Percentiles rank a stretch among this genome's conserved stretches.
These are phyloP conservation scores for Eupelmus urozonus DNA, from an alignment of 2,888 invertebrate genomes.

Conservation along the genomic window DNA sequence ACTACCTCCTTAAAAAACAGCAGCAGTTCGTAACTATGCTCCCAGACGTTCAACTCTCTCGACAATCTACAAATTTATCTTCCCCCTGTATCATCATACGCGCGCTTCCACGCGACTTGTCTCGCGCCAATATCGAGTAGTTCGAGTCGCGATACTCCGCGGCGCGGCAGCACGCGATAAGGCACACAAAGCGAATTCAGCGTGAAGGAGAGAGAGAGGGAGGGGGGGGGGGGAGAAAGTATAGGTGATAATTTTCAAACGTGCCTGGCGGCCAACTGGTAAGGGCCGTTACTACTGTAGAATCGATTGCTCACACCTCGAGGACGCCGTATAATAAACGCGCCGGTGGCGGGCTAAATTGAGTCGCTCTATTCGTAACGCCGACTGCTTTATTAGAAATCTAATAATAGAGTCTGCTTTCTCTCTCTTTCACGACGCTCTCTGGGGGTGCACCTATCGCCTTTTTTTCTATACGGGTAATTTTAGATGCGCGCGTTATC, in stretches of 20 bases:
- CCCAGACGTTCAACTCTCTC: too few species aligned
- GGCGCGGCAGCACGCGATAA: neutral
- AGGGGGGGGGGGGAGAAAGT: neutral
- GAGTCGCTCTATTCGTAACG: conserved; percentile 25
- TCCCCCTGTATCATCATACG: too few species aligned
- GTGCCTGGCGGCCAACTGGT: conserved; percentile 16
- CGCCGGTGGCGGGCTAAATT: too few species aligned
- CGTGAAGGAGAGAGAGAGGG: neutral
- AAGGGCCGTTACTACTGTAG: conserved; percentile 32
- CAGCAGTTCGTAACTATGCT: too few species aligned
- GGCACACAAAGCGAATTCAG: neutral
- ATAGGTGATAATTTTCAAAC: neutral
- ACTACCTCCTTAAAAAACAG: too few species aligned
- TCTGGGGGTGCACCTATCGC: neutral
- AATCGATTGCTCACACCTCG: conserved; percentile 33
- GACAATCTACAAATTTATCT: too few species aligned
- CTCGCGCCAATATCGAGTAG: conserved; percentile 13
- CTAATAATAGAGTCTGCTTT: conserved; percentile 28
- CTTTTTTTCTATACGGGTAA: neutral
- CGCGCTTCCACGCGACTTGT: too few species aligned
- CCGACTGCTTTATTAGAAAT: conserved; percentile 25
- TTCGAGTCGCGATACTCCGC: conserved; percentile 33
- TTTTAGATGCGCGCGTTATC: too few species aligned
- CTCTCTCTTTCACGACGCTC: neutral
- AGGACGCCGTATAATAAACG: too few species aligned